Base-by-base conservation (phyloP, 2,888 invertebrate species). In the Sclerodermus sp. region DNA sequence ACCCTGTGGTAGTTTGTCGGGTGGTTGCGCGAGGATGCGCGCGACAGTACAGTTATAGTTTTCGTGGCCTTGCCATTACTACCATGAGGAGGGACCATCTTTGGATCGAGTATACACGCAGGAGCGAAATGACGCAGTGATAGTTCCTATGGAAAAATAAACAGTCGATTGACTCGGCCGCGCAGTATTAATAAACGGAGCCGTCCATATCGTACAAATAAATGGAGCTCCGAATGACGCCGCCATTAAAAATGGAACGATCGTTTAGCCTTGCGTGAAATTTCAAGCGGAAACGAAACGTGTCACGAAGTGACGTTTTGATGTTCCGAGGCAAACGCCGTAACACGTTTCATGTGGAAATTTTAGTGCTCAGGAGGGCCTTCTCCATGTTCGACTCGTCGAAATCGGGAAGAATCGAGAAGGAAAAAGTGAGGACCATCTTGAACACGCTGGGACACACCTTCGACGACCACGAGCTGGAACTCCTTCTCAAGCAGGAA, bases 331-430 rank as follows among this genome's bases (percentile, higher is more conserved):
- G 30, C 8, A 6, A 10, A 10, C 10, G 30, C 30, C 10, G 30
- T 17, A 14, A 23, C n/a, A n/a, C n/a, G n/a, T n/a, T n/a, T n/a
- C n/a, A 34, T n/a, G 12, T 31, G 44, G 16, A 30, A 30, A 30
- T 43, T 67, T 75, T 42, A 91, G 91, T 91, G 85, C 83, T 91
- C 53, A 83, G 86, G 65, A 84, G 89, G 67, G 90, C 90, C 15
- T 91, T 91, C 82, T 85, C 88, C 73, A 91, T 91, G 91, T 91
- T 91, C 80, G 91, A 91, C 78, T 88, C 89, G 17, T 84, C 85
- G 67, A 90, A 90, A 72, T 85, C 87, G 61, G 91, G 91, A 30
- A 84, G 83, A 65, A 91, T 91, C 51, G 89, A 90, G 68, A 90
- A 88, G 70, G 89, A 89, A 70, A 90, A 90, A 73, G 87, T 90